phyloP scores from a whole-genome alignment of 2,113 vertebrate genomes.

The Podocnemis expansa region DNA sequence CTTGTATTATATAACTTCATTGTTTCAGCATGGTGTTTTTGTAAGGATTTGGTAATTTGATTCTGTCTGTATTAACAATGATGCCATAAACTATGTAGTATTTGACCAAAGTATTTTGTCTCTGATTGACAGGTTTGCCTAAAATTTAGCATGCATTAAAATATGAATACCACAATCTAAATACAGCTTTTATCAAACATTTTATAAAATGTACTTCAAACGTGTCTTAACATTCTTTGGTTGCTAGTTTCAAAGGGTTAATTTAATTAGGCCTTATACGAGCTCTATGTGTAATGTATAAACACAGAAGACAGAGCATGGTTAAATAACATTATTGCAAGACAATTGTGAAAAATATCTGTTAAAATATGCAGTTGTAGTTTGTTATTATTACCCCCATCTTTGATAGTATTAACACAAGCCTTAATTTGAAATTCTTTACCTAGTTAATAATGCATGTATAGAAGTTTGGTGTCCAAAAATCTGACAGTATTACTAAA shows the following conservation, averaged over 20 bases:
- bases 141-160: background rate
- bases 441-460: background rate
- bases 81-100: background rate
- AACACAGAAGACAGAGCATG: background rate
- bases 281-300: background rate
- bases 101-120: background rate
- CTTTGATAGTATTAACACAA: background rate
- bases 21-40: background rate
- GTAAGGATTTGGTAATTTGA: background rate
- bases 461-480: background rate
- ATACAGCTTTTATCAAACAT: background rate
- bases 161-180: background rate
- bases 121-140: background rate
- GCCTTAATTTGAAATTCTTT: background rate
- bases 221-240: background rate
- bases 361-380: background rate
- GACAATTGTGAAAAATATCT: background rate
- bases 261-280: conserved; percentile 23
- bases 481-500: background rate
- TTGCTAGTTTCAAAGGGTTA: background rate
- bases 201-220: conserved; percentile 10
- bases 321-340: conserved; percentile 27
- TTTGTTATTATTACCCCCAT: background rate
- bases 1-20: background rate
- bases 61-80: background rate